These are phyloP conservation scores for Aphrophora alni DNA, from an alignment of 2,888 invertebrate species.

Conservation along the genomic window DNA sequence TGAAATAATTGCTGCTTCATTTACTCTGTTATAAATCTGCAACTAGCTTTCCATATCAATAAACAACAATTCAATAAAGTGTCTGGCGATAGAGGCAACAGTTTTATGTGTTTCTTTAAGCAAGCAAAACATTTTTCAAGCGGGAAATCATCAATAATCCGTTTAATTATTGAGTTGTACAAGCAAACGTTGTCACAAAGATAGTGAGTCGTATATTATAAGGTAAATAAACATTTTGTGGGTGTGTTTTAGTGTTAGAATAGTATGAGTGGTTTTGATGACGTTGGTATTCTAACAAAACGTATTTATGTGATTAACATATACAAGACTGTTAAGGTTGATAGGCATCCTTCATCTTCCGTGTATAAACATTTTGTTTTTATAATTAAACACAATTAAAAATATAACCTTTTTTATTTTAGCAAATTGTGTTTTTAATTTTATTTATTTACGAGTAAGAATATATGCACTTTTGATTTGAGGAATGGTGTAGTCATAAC, in stretches of 20 bases:
- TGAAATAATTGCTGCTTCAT: constrained; percentile 2
- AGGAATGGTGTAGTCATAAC: no score
- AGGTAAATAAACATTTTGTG: background rate
- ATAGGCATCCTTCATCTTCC: no score
- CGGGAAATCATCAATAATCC: background rate
- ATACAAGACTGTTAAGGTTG: no score
- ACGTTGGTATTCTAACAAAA: no score
- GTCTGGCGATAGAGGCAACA: background rate
- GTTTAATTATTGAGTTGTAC: background rate
- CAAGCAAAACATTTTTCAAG: background rate
- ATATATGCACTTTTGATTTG: no score
- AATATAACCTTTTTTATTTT: no score
- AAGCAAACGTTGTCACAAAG: background rate
- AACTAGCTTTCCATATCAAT: background rate
- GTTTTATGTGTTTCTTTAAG: background rate
- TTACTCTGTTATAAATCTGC: background rate
- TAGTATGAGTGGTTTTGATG: no score
- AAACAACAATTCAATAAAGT: background rate
- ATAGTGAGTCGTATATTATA: background rate
- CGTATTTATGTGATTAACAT: no score
- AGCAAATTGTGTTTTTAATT: no score
- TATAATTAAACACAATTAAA: no score
- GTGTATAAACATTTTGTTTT: no score
- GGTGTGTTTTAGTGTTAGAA: background rate
- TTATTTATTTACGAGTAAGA: no score